Base-by-base conservation (phyloP, 2,113 vertebrate species). In the Hippocampus mohnikei region DNA sequence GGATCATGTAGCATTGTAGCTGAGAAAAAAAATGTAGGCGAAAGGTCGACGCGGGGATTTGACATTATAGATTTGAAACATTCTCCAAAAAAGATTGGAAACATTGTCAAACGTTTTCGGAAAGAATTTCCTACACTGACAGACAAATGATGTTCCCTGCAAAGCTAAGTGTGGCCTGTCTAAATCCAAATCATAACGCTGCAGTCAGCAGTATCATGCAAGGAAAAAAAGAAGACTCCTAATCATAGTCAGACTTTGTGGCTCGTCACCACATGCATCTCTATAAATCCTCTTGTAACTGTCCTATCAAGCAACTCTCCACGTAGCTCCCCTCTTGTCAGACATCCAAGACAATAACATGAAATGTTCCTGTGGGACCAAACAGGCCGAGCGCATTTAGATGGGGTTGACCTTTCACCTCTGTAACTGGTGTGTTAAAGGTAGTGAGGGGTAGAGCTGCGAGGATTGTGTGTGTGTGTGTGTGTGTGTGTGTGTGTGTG, bases 1-100 rank as follows among this genome's bases (percentile, higher is more conserved):
- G 81, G 84, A 85, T 88, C 84, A 86, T 79, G 81, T 85, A 79
- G 80, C 69, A 74, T 40, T 83, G 80, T 81, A 81, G 81, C 76
- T 82, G 76, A 82, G 61, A 55, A 61, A 69, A 69, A 73, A 27
- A 37, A 42, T 66, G n/a, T 56, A 44, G 62, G 70, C 27, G n/a
- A 52, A 58, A 74, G 53, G 42, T 68, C 33, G 20, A 6, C 2
- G 25, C 60, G 67, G 40, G 64, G 52, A 18, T 56, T 53, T 37
- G 66, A 69, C 64, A 23, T 5, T 27, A 60, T 3, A 18, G 42
- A 65, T 18, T 46, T 46, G 42, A 65, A 65, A 25, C 63, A 3
- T 27, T 27, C 23, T 65, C 42, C 42, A 65, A 46, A 46, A 37
- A 37, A 33, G 42, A 65, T 9, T 46, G 27, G 42, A 65, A 48